Evolutionary conservation across 2,113 vertebrate species (phyloP).

Genomic region (Hydrochoerus hydrochaeris): DNA sequence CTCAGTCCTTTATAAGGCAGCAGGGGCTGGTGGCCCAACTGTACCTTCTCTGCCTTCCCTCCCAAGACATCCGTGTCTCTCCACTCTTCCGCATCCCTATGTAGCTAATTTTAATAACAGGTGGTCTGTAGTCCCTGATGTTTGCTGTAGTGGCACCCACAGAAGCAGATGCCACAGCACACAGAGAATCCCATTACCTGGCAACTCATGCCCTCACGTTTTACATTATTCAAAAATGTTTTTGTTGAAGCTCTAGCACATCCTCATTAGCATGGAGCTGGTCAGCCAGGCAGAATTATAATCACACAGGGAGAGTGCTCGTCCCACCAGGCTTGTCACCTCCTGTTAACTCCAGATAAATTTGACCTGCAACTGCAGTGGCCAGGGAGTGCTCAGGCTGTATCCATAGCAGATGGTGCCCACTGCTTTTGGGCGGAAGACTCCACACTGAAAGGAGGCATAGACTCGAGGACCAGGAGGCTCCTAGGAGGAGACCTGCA

Average conservation of each 20-base stretch:
- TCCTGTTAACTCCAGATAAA: slow-evolving; percentile 88
- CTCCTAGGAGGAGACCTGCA: neutral
- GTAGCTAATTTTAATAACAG: slow-evolving; percentile 55
- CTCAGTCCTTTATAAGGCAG: neutral
- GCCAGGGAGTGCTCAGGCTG: slow-evolving; percentile 75
- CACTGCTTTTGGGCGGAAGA: slow-evolving; percentile 29
- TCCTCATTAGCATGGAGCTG: slow-evolving; percentile 90
- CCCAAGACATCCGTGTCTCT: neutral
- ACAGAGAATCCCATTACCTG: slow-evolving; percentile 79
- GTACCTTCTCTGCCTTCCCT: neutral
- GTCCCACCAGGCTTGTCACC: slow-evolving; percentile 89
- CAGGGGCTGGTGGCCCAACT: neutral
- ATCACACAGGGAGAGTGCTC: slow-evolving; percentile 86
- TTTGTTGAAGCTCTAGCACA: slow-evolving; percentile 81
- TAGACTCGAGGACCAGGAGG: neutral
- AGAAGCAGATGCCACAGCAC: slow-evolving; percentile 70
- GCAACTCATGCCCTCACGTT: slow-evolving; percentile 73
- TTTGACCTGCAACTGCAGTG: slow-evolving; percentile 80
- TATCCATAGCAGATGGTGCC: slow-evolving; percentile 83
- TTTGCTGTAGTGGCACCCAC: slow-evolving; percentile 56
- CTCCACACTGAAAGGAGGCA: neutral
- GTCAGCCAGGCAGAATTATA: slow-evolving; percentile 84
- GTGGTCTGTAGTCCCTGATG: slow-evolving; percentile 48
- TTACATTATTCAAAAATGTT: slow-evolving; percentile 86
- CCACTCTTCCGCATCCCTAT: slow-evolving; percentile 71